These are phyloP conservation scores for Monochamus saltuarius DNA, from an alignment of 1,140 invertebrate species.

Conservation along the genomic window DNA sequence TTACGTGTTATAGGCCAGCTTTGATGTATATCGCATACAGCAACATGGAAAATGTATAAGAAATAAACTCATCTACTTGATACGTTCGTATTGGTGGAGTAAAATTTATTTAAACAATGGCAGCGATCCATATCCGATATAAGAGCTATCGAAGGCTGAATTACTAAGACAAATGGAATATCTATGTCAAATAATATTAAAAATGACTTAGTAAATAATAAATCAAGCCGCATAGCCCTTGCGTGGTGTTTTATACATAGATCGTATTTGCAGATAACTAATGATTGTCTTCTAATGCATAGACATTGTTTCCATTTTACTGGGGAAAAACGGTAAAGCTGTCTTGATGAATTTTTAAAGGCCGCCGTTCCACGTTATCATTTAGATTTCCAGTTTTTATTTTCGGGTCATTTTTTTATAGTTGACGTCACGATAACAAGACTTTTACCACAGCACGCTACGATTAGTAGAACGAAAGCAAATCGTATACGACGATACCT, in stretches of 20 bases:
- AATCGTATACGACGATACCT: too few relatives aligned
- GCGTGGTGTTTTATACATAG: slow-evolving; percentile 33
- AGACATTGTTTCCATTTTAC: slow-evolving; percentile 21
- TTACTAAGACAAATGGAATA: slow-evolving; percentile 41
- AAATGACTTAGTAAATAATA: slow-evolving; percentile 40
- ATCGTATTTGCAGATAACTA: slow-evolving; percentile 31
- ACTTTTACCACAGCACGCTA: too few relatives aligned
- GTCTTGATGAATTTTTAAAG: slow-evolving; percentile 24
- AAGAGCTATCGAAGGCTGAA: slow-evolving; percentile 13
- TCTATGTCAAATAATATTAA: slow-evolving; percentile 37
- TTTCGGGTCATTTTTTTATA: neutral
- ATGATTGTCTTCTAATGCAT: slow-evolving; percentile 31
- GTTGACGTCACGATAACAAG: too few relatives aligned
- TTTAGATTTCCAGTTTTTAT: slow-evolving; percentile 7
- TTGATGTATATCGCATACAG: too few relatives aligned
- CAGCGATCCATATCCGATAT: too few relatives aligned
- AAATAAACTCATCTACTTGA: too few relatives aligned
- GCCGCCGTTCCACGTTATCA: slow-evolving; percentile 4
- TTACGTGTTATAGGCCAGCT: too few relatives aligned
- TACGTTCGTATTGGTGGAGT: too few relatives aligned
- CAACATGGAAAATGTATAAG: too few relatives aligned
- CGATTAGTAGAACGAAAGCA: too few relatives aligned
- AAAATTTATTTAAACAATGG: too few relatives aligned
- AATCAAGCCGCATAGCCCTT: slow-evolving; percentile 34
- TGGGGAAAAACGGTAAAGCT: slow-evolving; percentile 1